Evolutionary conservation across 2,113 vertebrate genomes (phyloP).

Genomic region (Tragelaphus buxtoni): DNA sequence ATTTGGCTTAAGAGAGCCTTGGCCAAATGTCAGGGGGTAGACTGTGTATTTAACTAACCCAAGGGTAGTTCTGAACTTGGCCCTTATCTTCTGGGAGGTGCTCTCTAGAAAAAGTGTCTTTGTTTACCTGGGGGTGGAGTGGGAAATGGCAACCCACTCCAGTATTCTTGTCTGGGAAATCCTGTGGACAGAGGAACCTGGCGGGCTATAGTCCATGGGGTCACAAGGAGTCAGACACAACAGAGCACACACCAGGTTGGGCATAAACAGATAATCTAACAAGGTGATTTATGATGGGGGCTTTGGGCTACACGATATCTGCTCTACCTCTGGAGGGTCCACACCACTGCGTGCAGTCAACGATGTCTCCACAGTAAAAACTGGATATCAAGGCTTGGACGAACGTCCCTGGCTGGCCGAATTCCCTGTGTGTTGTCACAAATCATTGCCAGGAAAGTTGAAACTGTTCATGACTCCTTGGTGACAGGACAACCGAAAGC

Average conservation of each 20-base stretch:
- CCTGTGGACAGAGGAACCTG: background rate
- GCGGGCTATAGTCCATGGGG: background rate
- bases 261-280: background rate
- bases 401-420: background rate
- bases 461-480: no score
- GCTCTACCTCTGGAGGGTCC: background rate
- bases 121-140: background rate
- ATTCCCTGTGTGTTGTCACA: background rate
- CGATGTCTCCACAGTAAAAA: background rate
- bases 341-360: background rate
- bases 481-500: background rate
- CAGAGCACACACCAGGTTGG: background rate
- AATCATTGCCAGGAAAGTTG: background rate
- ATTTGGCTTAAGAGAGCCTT: background rate
- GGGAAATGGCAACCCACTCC: background rate
- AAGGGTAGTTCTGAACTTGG: background rate
- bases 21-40: background rate
- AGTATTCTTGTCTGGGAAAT: background rate
- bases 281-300: background rate
- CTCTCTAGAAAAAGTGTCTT: background rate
- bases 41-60: background rate
- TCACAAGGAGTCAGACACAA: background rate
- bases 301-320: background rate
- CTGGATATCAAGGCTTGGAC: background rate
- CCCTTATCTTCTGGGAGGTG: background rate